Evolutionary conservation across 2,888 invertebrate species (phyloP), one percentile per base, ranked within the genome.

Genomic region (Achlya flavicornis): DNA sequence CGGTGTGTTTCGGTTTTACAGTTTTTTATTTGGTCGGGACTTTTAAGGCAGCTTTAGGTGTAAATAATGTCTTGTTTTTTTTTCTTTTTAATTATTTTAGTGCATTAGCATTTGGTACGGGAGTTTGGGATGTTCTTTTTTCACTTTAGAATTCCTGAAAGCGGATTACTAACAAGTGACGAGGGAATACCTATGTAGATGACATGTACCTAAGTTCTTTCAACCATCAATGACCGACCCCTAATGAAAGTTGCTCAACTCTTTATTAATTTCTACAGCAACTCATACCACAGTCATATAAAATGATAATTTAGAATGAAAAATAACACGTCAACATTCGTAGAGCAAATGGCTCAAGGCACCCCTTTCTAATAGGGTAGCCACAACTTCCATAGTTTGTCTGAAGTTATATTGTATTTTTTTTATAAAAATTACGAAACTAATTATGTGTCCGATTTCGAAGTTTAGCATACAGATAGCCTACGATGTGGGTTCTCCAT

Each of bases 1-100:
- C 12, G 35, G 64, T 63, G 59, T 48, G 61, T 41, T 53, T 57
- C 62, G 41, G 58, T 59, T 41, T 63, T 62, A 62, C 19, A 33
- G 14, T 46, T 33, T 14, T 72, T 68, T 70, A 62, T 66, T 64
- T 58, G 12, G 41, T 41, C 62, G 33, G 38, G 53, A 8, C 19
- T 53, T 53, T 19, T 53, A 19, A 19, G 53, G 53, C 10, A 2
- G 16, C 10, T 35, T 7, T 58, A 33, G 14, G 33, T 58, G 58
- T 58, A 33, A 32, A 58, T 58, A 58, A 14, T n/a, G 46, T 46
- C 43, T 43, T 46, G 46, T 46, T 46, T n/a, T 46, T 46, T 46
- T 41, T 41, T 41, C 12, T 41, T 4, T 7, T 12, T 41, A 12
- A 41, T 41, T 41, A 41, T 3, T 26, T 41, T 41, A 41, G 12